These are phyloP conservation scores for Myzus persicae DNA, from an alignment of 1,140 invertebrate genomes.

Conservation along the genomic window DNA sequence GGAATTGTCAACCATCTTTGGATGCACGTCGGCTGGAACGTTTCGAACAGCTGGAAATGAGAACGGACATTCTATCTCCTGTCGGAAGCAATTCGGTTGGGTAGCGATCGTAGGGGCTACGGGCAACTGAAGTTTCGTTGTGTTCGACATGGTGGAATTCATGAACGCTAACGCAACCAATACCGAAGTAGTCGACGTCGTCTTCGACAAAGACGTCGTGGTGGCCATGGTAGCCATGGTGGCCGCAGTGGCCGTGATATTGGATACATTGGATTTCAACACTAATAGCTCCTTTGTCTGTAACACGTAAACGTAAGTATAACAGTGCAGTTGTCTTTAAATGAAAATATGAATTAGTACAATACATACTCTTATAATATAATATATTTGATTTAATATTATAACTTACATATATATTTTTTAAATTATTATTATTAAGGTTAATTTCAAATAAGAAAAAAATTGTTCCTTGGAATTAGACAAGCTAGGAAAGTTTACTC, in stretches of 20 bases:
- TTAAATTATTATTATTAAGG: too few species aligned
- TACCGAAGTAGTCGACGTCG: background rate
- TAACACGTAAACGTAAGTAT: background rate
- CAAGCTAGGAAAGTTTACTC: too few species aligned
- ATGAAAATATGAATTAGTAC: background rate
- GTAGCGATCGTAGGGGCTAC: background rate
- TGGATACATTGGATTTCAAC: background rate
- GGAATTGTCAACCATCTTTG: background rate
- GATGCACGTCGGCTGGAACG: background rate
- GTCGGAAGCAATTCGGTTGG: background rate
- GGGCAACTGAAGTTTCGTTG: background rate
- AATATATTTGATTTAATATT: too few species aligned
- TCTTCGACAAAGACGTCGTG: background rate
- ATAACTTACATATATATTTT: too few species aligned
- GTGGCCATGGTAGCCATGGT: background rate
- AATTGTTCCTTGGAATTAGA: too few species aligned
- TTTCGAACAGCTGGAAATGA: background rate
- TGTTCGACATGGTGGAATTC: background rate
- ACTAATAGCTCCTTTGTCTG: slow-evolving; percentile 31
- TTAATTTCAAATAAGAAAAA: too few species aligned
- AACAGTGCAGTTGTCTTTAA: background rate
- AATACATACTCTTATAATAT: too few species aligned
- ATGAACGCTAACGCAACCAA: background rate
- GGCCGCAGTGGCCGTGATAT: background rate
- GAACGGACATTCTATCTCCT: background rate